Evolutionary conservation across 2,113 vertebrate genomes (phyloP).

Genomic region (Taurulus bubalis): DNA sequence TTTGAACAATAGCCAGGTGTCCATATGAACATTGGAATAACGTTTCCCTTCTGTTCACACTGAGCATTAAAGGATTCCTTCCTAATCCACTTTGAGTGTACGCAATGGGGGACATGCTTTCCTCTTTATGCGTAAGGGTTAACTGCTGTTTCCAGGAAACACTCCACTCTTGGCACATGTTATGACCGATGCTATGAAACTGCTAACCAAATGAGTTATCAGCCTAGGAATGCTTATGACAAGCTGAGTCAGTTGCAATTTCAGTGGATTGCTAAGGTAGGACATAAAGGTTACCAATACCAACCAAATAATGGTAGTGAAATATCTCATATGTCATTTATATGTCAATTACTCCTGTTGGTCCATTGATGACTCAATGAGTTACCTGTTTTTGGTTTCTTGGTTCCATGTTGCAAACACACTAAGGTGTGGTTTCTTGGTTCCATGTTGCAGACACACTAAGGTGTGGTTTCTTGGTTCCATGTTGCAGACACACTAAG

Average conservation of each 20-base stretch:
- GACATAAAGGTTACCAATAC: neutral
- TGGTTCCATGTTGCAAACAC: neutral
- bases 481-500: neutral
- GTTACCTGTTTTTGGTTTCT: neutral
- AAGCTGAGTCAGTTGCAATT: neutral
- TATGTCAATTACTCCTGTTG: neutral
- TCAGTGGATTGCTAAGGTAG: neutral
- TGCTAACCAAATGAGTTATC: neutral
- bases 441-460: neutral
- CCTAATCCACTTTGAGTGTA: neutral
- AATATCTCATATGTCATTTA: too few relatives aligned
- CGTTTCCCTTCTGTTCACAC: neutral
- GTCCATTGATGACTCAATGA: neutral
- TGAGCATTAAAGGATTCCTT: neutral
- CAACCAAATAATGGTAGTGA: neutral
- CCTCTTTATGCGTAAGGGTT: neutral
- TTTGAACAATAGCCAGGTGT: neutral
- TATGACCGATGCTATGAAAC: neutral
- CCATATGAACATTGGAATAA: neutral
- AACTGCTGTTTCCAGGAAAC: neutral
- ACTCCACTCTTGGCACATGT: neutral
- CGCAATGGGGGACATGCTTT: neutral
- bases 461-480: neutral
- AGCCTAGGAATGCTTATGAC: neutral
- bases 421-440: neutral